Base-by-base conservation (phyloP, 2,888 invertebrate species). In the Nymphalis polychloros region DNA sequence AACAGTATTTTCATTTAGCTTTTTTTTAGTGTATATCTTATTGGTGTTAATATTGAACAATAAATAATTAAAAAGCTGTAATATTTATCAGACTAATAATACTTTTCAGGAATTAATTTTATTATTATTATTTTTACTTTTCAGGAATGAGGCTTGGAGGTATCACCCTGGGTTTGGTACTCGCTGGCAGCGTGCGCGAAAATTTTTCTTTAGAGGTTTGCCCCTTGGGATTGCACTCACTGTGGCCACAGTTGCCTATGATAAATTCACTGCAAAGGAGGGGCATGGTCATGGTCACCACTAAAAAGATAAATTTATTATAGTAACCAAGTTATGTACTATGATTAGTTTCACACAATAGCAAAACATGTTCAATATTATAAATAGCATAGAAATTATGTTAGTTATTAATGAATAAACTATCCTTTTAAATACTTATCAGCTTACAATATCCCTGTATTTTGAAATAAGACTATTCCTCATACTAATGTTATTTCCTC, bases 121-220 rank as follows among this genome's bases (percentile, higher is more conserved):
- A n/a, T n/a, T n/a, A n/a, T n/a, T n/a, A n/a, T n/a, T n/a, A n/a
- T n/a, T n/a, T n/a, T n/a, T 17, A 23, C 2, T 61, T 73, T 87
- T 6, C 79, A 96, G 96, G 81, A 98, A 97, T 85, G 96, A 97
- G 87, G 96, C 96, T 0, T 97, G 97, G 97, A 93, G 96, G 35
- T 97, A 94, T 80, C 88, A 96, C 77, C 89, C 89, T 2, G 94
- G 94, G 61, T 95, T 94, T 75, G 95, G 95, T 19, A 94, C 94
- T 0, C 87, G 85, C 23, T 76, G 77, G 52, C 68, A 74, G 4
- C 93, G 95, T 10, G 77, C 92, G 0, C 79, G 82, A 19, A 79
- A 78, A 0, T 81, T 93, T 16, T 85, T 96, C 74, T 93, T 94
- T 74, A 93, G 96, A 63, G 97, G 97, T 0, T 92, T 96, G 64